phyloP scores from a whole-genome alignment of 2,797 vertebrate genomes.

The Amblyopsis hoosieri region DNA sequence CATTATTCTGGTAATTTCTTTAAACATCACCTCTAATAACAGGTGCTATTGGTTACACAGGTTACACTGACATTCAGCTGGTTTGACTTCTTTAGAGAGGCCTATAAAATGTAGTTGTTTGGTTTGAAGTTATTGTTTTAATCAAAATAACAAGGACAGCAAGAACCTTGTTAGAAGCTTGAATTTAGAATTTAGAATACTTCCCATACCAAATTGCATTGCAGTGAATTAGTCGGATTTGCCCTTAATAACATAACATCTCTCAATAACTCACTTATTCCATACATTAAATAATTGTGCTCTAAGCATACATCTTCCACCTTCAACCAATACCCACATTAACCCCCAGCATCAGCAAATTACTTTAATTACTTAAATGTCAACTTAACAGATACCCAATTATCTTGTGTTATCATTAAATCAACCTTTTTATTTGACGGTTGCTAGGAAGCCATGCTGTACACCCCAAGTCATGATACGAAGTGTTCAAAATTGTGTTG shows the following conservation, averaged over 20 bases:
- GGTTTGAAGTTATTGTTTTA: neutral
- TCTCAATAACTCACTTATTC: conserved; percentile 33
- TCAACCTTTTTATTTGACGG: neutral
- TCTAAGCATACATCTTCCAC: neutral
- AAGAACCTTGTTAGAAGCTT: neutral
- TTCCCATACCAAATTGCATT: conserved; percentile 29
- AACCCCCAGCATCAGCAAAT: neutral
- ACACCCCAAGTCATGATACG: conserved; percentile 13
- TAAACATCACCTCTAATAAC: conserved; percentile 15
- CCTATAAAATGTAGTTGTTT: neutral
- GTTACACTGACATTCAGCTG: no score
- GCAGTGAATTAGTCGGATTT: conserved; percentile 27
- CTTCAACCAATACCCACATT: conserved; percentile 10
- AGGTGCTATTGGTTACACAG: neutral
- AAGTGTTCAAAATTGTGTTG: conserved; percentile 28
- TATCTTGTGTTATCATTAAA: conserved; percentile 31
- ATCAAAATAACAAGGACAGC: conserved; percentile 12
- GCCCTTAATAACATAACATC: conserved; percentile 40
- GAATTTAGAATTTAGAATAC: conserved; percentile 34
- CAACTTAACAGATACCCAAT: conserved; percentile 45
- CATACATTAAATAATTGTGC: conserved; percentile 18
- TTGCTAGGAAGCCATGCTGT: neutral
- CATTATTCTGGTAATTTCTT: conserved; percentile 29
- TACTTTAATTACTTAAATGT: conserved; percentile 36
- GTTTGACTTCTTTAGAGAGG: neutral